A percentile compares a stretch with the other conserved stretches of the same genome.
phyloP scores from a whole-genome alignment of 2,888 invertebrate genomes.

The Lithophane semibrunnea region DNA sequence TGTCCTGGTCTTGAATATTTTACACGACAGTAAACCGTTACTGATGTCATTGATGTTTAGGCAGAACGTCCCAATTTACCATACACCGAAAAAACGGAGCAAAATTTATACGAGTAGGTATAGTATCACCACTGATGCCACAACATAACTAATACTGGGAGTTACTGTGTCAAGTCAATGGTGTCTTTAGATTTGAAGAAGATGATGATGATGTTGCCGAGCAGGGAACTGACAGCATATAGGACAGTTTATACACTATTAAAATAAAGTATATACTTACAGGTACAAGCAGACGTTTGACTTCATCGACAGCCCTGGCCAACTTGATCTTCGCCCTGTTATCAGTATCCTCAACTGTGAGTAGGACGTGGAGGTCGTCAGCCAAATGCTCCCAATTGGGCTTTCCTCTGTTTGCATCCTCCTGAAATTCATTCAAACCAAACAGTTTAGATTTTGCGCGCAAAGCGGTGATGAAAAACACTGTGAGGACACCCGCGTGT shows the following conservation, averaged over 20 bases:
- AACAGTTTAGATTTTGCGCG: background rate
- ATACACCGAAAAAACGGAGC: background rate
- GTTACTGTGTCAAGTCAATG: background rate
- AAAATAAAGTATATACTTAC: slow-evolving; percentile 91
- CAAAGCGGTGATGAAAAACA: background rate
- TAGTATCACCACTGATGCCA: background rate
- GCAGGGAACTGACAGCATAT: background rate
- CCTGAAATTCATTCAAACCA: slow-evolving; percentile 90
- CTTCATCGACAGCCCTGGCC: slow-evolving; percentile 98
- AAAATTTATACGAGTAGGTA: background rate
- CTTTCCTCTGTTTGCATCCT: slow-evolving; percentile 99
- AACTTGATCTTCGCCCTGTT: slow-evolving; percentile 99
- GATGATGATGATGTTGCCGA: background rate
- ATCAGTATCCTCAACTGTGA: slow-evolving; percentile 99
- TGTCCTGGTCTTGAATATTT: background rate
- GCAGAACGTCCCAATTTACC: background rate
- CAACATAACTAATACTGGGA: background rate
- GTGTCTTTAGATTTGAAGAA: background rate
- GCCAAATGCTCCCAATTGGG: slow-evolving; percentile 99
- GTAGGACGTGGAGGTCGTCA: slow-evolving; percentile 99
- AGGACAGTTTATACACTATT: background rate
- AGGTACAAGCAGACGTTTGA: slow-evolving; percentile 98
- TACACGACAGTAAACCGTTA: background rate
- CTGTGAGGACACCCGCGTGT: background rate
- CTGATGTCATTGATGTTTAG: background rate